Percentiles rank a stretch among this genome's conserved stretches.
Evolutionary conservation across 2,797 vertebrate genomes (phyloP).

Genomic region (Chromobotia macracanthus): DNA sequence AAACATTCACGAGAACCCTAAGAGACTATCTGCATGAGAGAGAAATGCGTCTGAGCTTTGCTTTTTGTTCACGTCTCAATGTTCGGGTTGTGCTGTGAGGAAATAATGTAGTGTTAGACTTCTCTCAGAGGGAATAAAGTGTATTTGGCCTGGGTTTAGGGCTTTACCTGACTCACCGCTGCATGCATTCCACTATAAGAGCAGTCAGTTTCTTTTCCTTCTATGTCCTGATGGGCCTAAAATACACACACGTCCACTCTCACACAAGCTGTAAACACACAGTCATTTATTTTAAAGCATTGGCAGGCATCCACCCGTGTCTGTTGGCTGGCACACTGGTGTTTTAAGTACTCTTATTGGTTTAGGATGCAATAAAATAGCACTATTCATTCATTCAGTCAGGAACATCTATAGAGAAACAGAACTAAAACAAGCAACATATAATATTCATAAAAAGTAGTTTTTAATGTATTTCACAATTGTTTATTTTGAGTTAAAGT

Average conservation of each 20-base stretch:
- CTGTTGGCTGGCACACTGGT: slow-evolving; percentile 15
- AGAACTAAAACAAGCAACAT: neutral
- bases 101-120: slow-evolving; percentile 26
- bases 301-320: slow-evolving; percentile 29
- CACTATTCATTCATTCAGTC: slow-evolving; percentile 5
- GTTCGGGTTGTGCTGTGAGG: slow-evolving; percentile 18
- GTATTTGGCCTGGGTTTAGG: slow-evolving; percentile 17
- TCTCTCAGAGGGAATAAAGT: slow-evolving; percentile 7
- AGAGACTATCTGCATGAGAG: slow-evolving; percentile 28
- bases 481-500: too few relatives aligned
- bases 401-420: neutral
- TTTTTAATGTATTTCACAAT: too few relatives aligned
- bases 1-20: slow-evolving; percentile 10
- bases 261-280: slow-evolving; percentile 17
- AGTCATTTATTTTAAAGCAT: neutral
- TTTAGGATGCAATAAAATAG: neutral
- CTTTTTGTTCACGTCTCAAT: slow-evolving; percentile 22
- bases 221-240: slow-evolving; percentile 15
- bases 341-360: slow-evolving; percentile 15
- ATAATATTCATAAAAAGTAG: neutral
- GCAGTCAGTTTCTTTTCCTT: slow-evolving; percentile 9
- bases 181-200: slow-evolving; percentile 6
- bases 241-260: neutral
- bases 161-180: slow-evolving; percentile 5
- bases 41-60: slow-evolving; percentile 29